Base-by-base conservation (phyloP, 1,140 invertebrate genomes). In the Drosophila parabipectinata region DNA sequence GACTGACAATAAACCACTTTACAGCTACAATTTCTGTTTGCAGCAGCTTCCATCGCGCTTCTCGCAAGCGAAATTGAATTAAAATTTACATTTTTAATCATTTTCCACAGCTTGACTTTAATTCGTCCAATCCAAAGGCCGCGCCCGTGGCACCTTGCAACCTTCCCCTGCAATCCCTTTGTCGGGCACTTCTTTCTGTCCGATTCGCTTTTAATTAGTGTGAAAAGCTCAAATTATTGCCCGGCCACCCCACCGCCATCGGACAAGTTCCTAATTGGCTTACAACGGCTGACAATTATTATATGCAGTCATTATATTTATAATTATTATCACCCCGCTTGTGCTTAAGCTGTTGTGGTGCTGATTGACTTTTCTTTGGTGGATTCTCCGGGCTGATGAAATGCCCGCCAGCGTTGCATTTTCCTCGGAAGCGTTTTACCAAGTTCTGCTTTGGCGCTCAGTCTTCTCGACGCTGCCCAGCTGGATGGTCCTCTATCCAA, bases 41-140 rank as follows among this genome's bases (percentile, higher is more conserved):
- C 66, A 57, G 45, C 66, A 68, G 77, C 63, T 55, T 55, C 60
- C 34, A 45, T 60, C 61, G 45, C 69, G 54, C 74, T 77, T 76
- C 67, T 60, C 57, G 58, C 77, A 44, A 55, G 14, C 55, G 71
- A 76, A 85, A 85, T 87, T 82, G 78, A 85, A 85, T 85, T 85
- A 85, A 85, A 85, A 85, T 85, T 85, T 87, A 85, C 82, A 85
- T 85, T 85, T 85, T 85, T 85, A 85, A 85, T 85, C 82, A 85
- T 87, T 77, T 82, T 64, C 58, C 66, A 76, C 77, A 75, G 61
- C 66, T 28, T 52, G 83, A 60, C 82, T 81, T 87, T 85, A 85
- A 85, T 82, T 76, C 73, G 34, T 67, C 58, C 37, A 47, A 34
- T 21, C 44, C 15, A 24, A 9, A 47, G 18, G 8, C 44, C 44